A percentile compares a stretch with the other conserved stretches of the same genome.
Conservation (phyloP, 2,797 vertebrate genomes). For the Sebastes hopkinsi region DNA sequence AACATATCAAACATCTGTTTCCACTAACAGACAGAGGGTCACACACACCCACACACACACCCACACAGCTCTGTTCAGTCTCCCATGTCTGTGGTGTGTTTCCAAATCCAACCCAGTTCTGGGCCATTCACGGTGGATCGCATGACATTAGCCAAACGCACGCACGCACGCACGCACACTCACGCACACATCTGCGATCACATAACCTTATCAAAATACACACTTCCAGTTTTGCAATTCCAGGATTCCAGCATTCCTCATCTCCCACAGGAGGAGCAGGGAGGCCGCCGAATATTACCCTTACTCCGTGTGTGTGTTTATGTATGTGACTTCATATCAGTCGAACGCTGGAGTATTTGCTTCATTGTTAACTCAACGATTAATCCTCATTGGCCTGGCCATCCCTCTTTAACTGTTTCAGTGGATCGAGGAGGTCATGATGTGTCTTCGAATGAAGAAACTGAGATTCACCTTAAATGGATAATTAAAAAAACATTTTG, state of each 20-base stretch:
- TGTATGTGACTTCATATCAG: neutral
- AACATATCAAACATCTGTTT: slow-evolving; percentile 64
- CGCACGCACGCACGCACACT: slow-evolving; percentile 9
- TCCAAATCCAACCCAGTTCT: slow-evolving; percentile 44
- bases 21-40: slow-evolving; percentile 31
- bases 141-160: slow-evolving; percentile 52
- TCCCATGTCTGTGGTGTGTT: slow-evolving; percentile 49
- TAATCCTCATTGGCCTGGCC: neutral
- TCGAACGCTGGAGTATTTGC: neutral
- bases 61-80: slow-evolving; percentile 44
- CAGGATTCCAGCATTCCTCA: slow-evolving; percentile 61
- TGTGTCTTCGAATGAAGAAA: neutral
- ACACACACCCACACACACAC: slow-evolving; percentile 18
- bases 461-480: neutral
- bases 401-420: neutral
- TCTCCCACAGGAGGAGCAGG: slow-evolving; percentile 33
- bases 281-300: slow-evolving; percentile 15
- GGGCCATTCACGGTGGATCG: slow-evolving; percentile 30
- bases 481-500: neutral
- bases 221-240: slow-evolving; percentile 43
- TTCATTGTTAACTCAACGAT: neutral
- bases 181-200: slow-evolving; percentile 17
- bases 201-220: slow-evolving; percentile 59
- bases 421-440: neutral
- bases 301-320: neutral